Conservation (phyloP, 2,797 vertebrate genomes). For the Aldrovandia affinis region DNA sequence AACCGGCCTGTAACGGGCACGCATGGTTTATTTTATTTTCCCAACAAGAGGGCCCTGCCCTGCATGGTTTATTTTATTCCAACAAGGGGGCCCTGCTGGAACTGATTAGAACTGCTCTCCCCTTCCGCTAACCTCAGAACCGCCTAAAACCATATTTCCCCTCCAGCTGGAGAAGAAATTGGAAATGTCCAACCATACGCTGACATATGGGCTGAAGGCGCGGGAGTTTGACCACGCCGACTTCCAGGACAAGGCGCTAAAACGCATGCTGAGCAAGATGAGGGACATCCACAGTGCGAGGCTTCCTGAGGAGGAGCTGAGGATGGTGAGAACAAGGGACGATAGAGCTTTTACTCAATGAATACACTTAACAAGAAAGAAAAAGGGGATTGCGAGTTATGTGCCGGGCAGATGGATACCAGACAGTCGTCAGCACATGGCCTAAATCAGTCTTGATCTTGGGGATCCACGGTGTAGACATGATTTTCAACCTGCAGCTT, state of each 20-base stretch:
- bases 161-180: conserved; percentile 84
- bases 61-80: not conserved
- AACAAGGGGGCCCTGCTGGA: conserved; percentile 10
- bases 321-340: conserved; percentile 76
- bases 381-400: not conserved
- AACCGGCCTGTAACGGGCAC: not conserved
- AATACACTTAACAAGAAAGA: not conserved
- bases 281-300: conserved; percentile 88
- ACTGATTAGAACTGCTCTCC: not conserved
- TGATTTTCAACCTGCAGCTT: not conserved
- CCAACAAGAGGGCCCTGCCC: conserved; percentile 13
- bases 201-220: conserved; percentile 79
- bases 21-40: not conserved
- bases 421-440: not conserved
- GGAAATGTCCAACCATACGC: conserved; percentile 85
- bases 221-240: conserved; percentile 82
- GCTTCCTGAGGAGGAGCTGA: conserved; percentile 74
- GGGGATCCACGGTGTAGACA: not conserved
- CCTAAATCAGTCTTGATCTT: not conserved
- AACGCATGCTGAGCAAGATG: conserved; percentile 87
- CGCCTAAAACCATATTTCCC: conserved; percentile 1
- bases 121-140: not conserved
- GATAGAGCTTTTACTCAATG: not conserved
- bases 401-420: not conserved
- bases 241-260: conserved; percentile 81